Conservation (phyloP, 2,888 invertebrate genomes). For the Torymus auratus region DNA sequence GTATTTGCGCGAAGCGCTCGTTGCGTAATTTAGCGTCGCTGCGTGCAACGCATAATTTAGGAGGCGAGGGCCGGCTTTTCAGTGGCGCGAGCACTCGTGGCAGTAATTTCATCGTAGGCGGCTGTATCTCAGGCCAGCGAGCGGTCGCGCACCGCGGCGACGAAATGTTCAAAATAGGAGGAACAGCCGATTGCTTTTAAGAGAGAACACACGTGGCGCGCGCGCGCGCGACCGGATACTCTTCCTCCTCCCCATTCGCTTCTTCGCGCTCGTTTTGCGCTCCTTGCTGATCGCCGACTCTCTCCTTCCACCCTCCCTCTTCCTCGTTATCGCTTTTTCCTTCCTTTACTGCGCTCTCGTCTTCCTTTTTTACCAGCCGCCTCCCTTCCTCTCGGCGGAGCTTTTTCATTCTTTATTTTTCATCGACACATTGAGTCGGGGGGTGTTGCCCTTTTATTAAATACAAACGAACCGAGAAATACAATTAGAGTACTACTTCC, state of each 20-base stretch:
- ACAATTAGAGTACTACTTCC: conserved; percentile 46
- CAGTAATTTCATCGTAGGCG: conserved; percentile 70
- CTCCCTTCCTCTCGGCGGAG: neutral
- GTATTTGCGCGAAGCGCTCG: neutral
- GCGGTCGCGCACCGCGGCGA: conserved; percentile 62
- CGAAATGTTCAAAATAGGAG: conserved; percentile 71
- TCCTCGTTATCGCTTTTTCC: conserved; percentile 55
- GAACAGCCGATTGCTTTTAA: conserved; percentile 75
- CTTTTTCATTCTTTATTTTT: conserved; percentile 36
- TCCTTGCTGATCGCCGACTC: conserved; percentile 33
- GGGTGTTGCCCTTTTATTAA: conserved; percentile 42
- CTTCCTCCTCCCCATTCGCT: conserved; percentile 14
- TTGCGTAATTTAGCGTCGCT: neutral
- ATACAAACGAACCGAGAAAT: conserved; percentile 47
- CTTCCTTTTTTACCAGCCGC: conserved; percentile 56
- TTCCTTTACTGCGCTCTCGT: conserved; percentile 8
- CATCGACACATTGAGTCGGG: neutral
- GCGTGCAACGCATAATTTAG: too few relatives aligned
- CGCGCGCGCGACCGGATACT: conserved; percentile 53
- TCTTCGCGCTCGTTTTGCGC: conserved; percentile 28
- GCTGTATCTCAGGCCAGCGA: conserved; percentile 56
- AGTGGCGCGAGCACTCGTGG: neutral
- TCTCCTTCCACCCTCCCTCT: conserved; percentile 9
- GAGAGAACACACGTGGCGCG: conserved; percentile 61
- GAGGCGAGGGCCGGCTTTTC: too few relatives aligned